Base-by-base conservation (phyloP, 2,113 vertebrate species). In the Onychorhynchus coronatus region DNA sequence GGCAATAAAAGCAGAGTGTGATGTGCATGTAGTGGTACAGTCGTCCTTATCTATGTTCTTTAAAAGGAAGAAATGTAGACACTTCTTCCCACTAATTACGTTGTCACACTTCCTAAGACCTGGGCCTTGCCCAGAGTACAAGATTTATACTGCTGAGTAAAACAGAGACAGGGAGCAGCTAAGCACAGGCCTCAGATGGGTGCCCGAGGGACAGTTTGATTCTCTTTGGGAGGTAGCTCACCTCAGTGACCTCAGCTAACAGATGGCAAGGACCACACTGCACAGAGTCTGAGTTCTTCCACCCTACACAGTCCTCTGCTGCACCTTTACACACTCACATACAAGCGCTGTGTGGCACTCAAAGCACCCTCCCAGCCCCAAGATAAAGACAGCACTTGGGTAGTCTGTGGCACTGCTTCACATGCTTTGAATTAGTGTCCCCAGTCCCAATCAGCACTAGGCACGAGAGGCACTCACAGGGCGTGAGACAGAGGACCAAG, bases 331-430 rank as follows among this genome's bases (percentile, higher is more conserved):
- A 30, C 33, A 4, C 46, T 25, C 25, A 55, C 21, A 12, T 11
- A 5, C 0, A 0, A 30, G 10, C 31, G 1, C 9, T 27, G 10
- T 1, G 27, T 7, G 24, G 27, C 27, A 49, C 8, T 5, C 25
- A 61, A 76, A 66, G 53, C 11, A 12, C 20, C 15, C 52, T 74
- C n/a, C 25, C 42, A 47, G 58, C 52, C 75, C 52, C 17, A 27
- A 2, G 2, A 12, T 19, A 19, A 47, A 70, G 63, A 25, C 52
- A 63, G 21, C 27, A 21, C 70, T 33, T 17, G 25, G 9, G 22
- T 21, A 47, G 8, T 39, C 55, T 88, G 58, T 28, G 65, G 25
- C n/a, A 46, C 37, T 39, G 8, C 41, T 47, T 33, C 52, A 47
- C 10, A 2, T 8, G 27, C 33, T 44, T 37, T 73, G 41, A 90